Evolutionary conservation across 2,888 invertebrate genomes (phyloP), one percentile per base, ranked within the genome.

Genomic region (Teleogryllus oceanicus): DNA sequence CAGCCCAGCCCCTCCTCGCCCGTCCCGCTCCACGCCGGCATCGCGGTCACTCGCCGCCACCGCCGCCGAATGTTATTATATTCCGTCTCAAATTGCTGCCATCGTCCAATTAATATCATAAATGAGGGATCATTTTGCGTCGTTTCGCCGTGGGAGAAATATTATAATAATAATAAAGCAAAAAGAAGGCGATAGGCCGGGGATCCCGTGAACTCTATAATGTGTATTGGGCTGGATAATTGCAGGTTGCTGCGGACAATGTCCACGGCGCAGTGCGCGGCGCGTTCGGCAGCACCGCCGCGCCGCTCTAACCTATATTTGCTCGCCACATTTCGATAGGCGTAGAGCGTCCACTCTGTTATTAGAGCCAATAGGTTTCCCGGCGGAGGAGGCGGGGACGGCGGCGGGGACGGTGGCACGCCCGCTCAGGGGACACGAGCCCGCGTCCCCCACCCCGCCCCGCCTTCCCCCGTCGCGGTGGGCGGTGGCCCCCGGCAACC

Each of bases 121-220:
- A 81, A 79, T 81, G 80, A 80, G 78, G 80, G 80, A 80, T 81
- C 81, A 80, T 81, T 81, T 80, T 80, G 79, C 79, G 78, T 81
- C 81, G 80, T 81, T 81, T 80, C 77, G 75, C 76, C 76, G 77
- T 76, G 79, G 24, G 62, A 62, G 62, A 62, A 62, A n/a, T 62
- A 62, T 62, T 62, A 62, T 62, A 62, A 62, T 62, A 62, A 62
- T 62, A 13, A 13, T n/a, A n/a, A 13, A 62, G 62, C 16, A 62
- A 62, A 62, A 62, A 62, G 62, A 13, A 62, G 62, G 62, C 13
- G 62, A 75, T 74, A n/a, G 75, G 49, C 76, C 24, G 49, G 76
- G 76, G 49, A 77, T 49, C 49, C 49, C 50, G 77, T 49, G 20
- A 49, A 37, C 77, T 37, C 49, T 49, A 77, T 77, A 77, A 77